Evolutionary conservation across 2,797 vertebrate species (phyloP).

Genomic region (Orestias chungarensis): DNA sequence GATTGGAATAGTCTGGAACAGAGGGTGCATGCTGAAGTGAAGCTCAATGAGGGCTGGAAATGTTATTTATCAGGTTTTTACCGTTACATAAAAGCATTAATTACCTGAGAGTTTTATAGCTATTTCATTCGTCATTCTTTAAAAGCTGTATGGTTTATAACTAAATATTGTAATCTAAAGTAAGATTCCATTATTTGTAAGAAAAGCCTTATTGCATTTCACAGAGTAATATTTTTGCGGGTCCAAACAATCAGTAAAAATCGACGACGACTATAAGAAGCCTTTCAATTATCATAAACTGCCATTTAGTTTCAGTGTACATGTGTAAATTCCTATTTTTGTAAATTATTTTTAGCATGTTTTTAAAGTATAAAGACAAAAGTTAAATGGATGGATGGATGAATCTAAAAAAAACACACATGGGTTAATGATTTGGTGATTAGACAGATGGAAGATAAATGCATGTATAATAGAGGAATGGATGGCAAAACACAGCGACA

Average conservation of each 20-base stretch:
- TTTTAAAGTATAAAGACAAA: background rate
- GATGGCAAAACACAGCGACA: no score
- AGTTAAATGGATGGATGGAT: background rate
- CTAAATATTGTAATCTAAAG: background rate
- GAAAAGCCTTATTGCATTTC: background rate
- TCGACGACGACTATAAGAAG: background rate
- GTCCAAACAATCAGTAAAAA: background rate
- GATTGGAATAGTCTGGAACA: background rate
- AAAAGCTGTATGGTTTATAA: constrained; percentile 8
- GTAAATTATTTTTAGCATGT: background rate
- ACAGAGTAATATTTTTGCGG: background rate
- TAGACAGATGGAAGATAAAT: no score
- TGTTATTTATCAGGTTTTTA: constrained; percentile 29
- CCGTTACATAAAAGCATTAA: background rate
- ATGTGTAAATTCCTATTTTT: background rate
- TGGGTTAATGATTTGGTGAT: background rate
- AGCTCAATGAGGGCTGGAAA: background rate
- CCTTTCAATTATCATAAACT: background rate
- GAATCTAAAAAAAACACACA: background rate
- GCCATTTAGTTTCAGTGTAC: background rate
- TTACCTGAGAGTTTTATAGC: background rate
- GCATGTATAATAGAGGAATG: no score
- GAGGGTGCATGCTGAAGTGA: constrained; percentile 14
- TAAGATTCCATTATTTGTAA: background rate
- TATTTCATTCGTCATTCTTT: background rate